A percentile compares a stretch with the other conserved stretches of the same genome.
phyloP scores from a whole-genome alignment of 2,888 invertebrate species.

The Pollenia labialis region DNA sequence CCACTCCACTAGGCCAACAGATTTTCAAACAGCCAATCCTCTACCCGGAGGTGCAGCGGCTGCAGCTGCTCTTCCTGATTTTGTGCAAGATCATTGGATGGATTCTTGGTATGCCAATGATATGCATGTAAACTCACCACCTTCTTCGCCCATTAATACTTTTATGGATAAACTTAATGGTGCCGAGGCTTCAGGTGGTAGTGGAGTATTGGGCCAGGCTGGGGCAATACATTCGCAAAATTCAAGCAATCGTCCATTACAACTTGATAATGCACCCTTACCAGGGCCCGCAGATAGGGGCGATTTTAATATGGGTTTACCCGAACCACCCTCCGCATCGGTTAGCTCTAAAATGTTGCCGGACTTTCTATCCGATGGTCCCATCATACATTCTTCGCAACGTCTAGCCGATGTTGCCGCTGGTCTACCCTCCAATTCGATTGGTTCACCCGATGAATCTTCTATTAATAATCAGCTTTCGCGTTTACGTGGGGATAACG shows the following conservation, averaged over 20 bases:
- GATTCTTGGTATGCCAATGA: constrained; percentile 86
- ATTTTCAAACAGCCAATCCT: constrained; percentile 71
- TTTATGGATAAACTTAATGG: constrained; percentile 78
- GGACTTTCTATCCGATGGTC: constrained; percentile 90
- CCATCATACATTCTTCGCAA: constrained; percentile 85
- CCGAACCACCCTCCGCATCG: constrained; percentile 70
- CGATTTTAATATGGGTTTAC: constrained; percentile 72
- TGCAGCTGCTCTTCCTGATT: constrained; percentile 88
- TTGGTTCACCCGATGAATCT: constrained; percentile 83
- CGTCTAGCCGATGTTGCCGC: constrained; percentile 83
- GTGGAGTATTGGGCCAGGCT: constrained; percentile 68
- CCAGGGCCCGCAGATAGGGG: constrained; percentile 70
- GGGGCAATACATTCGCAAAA: constrained; percentile 30
- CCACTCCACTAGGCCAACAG: constrained; percentile 70
- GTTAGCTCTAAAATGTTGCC: constrained; percentile 85
- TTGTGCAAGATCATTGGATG: constrained; percentile 94
- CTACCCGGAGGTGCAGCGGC: constrained; percentile 72
- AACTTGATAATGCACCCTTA: constrained; percentile 60
- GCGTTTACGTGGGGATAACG: constrained; percentile 81
- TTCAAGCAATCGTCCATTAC: constrained; percentile 27
- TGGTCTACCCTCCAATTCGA: constrained; percentile 81
- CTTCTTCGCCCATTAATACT: constrained; percentile 80
- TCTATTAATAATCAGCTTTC: constrained; percentile 79
- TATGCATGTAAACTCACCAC: constrained; percentile 81
- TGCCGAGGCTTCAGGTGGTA: constrained; percentile 73